A percentile compares a stretch with the other conserved stretches of the same genome.
Evolutionary conservation across 53 echinoderm and acorn worm genomes (phyloP).

Genomic region (Hippasteria phrygiana): DNA sequence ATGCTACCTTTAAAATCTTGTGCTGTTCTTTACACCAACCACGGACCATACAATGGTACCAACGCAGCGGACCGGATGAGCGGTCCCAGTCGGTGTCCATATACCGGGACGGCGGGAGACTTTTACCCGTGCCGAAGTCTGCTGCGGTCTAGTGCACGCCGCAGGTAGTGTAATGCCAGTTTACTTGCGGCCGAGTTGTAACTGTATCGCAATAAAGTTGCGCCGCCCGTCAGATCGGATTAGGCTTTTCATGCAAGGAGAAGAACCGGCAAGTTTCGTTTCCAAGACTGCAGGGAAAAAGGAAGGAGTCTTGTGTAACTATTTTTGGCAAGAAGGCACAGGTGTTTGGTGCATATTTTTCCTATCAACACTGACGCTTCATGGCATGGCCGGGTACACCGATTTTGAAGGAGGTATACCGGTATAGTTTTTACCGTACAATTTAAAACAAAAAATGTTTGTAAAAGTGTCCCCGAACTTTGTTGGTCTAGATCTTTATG

Average conservation of each 20-base stretch:
- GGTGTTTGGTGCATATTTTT: no score
- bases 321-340: no score
- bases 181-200: slow-evolving; percentile 31
- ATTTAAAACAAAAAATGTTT: no score
- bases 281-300: background rate
- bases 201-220: slow-evolving; percentile 51
- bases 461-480: no score
- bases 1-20: background rate
- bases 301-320: background rate
- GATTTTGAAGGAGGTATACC: no score
- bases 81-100: slow-evolving; percentile 31
- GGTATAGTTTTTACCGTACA: no score
- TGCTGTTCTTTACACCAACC: background rate
- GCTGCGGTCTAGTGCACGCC: slow-evolving; percentile 49
- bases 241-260: background rate
- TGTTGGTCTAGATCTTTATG: no score
- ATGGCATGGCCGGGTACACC: no score
- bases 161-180: slow-evolving; percentile 6
- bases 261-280: slow-evolving; percentile 1
- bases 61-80: slow-evolving; percentile 33
- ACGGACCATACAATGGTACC: background rate
- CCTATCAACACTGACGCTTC: no score
- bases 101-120: slow-evolving; percentile 2
- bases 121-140: slow-evolving; percentile 35
- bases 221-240: slow-evolving; percentile 31